Base-by-base conservation (phyloP, 1,140 invertebrate species). In the Cotesia vestalis region DNA sequence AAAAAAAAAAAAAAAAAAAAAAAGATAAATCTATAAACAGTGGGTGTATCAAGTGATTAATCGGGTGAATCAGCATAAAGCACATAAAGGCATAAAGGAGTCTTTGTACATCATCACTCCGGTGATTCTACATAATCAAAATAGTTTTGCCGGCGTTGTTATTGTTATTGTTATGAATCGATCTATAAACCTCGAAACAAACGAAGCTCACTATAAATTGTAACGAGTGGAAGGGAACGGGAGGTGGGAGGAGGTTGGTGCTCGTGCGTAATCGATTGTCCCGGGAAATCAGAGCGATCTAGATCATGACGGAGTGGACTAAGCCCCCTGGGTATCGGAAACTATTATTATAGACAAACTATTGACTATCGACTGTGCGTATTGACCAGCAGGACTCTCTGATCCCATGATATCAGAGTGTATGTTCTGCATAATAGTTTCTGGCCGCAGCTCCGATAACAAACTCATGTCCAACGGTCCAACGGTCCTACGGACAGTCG, bases 181-280 rank as follows among this genome's bases (percentile, higher is more conserved):
- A 17, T 20, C 9, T 59, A 59, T 59, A 63, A 17, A 27, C 27
- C 3, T 27, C 1, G 40, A 38, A 20, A 51, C 2, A 27, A 52
- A 27, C 17, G 14, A 20, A 27, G 9, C 20, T 17, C 63, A 27
- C 9, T 40, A 52, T 66, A 66, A 66, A 51, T 52, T 66, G 35
- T 14, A 17, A 51, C 12, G 14, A 66, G n/a, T 66, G 14, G 63
- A 14, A 17, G 20, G 8, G 14, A 38, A 46, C 51, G 63, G 36
- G 38, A 40, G 38, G 40, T 63, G 35, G 61, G 38, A n/a, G n/a
- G n/a, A 34, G 40, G 20, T 11, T 9, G 46, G 38, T 40, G 20
- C 6, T 51, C 63, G 63, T 66, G 63, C 63, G 63, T 66, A 66
- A 66, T 66, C 63, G 63, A 66, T 66, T 66, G 63, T 12, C 14